Base-by-base conservation (phyloP, 2,797 vertebrate species). In the Orientallactaga sibirica region DNA sequence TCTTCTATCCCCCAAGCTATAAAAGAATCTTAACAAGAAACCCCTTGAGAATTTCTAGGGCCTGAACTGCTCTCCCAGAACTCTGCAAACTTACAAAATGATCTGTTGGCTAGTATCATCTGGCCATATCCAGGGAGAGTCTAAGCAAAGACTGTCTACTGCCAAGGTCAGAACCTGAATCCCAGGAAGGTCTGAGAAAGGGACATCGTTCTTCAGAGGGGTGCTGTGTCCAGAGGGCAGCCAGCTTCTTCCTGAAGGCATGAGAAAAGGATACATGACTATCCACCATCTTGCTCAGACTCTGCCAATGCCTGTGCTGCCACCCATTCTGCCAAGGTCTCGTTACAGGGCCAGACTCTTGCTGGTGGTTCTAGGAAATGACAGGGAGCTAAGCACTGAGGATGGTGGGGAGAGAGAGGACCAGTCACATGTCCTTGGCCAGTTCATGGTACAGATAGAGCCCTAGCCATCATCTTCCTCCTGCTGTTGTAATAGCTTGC, bases 321-420 rank as follows among this genome's bases (percentile, higher is more conserved):
- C 2, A 37, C 71, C 10, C 33, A 7, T 10, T 48, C 48, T 64
- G 7, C 20, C 62, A 0, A 41, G 52, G 14, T 20, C 85, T 29
- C 52, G 15, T 0, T 15, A 64, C n/a, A 10, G 58, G 29, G 25
- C 37, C 79, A 4, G 73, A 48, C 48, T 55, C 29, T 2, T 24
- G 48, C 48, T 19, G 20, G 18, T 0, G 19, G 10, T 20, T 8
- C 12, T 5, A 64, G 87, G 71, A 87, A 4, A 12, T 20, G 66
- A 33, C 64, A 7, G 52, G 73, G 16, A 5, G 48, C 22, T 3
- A 33, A 20, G 33, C 74, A 3, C 78, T 24, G 0, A 8, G 74
- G 68, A 14, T 33, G 62, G 6, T 0, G 0, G 78, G 55, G 58
- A 10, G n/a, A 0, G 0, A 1, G 3, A 10, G 48, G 48, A 48